Percentiles rank a stretch among this genome's conserved stretches.
Evolutionary conservation across 2,888 invertebrate species (phyloP).

Genomic region (Mesorhabditis sp.): DNA sequence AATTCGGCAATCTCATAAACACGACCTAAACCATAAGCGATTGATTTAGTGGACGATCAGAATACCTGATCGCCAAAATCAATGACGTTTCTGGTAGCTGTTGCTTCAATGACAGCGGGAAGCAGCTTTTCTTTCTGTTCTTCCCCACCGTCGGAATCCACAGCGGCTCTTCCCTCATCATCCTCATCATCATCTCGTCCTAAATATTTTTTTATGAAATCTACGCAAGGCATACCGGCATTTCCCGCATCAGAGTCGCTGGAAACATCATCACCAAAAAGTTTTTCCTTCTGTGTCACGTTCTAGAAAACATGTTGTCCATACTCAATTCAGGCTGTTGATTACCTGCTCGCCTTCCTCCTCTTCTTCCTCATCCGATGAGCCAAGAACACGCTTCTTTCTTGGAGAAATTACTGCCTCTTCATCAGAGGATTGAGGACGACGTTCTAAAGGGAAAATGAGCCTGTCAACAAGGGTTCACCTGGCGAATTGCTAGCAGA

Average conservation of each 20-base stretch:
- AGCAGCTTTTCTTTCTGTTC: conserved; percentile 7
- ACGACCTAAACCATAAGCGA: neutral
- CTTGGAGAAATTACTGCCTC: neutral
- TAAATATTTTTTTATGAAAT: too few relatives aligned
- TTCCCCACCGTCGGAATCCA: conserved; percentile 7
- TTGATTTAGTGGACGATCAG: too few relatives aligned
- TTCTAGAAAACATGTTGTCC: neutral
- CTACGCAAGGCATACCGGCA: neutral
- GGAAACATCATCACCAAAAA: neutral
- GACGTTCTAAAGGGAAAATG: neutral
- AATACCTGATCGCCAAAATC: neutral
- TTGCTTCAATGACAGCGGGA: neutral
- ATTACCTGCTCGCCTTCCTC: neutral
- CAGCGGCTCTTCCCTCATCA: neutral
- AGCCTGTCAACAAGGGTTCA: neutral
- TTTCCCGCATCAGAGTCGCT: neutral
- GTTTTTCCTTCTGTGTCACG: neutral
- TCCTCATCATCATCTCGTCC: neutral
- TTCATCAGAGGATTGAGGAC: neutral
- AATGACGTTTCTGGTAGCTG: neutral
- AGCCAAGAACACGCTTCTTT: neutral
- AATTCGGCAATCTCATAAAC: conserved; percentile 77
- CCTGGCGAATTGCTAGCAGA: neutral
- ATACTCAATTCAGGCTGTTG: neutral
- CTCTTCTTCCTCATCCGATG: neutral